Evolutionary conservation across 1,140 invertebrate species (phyloP).

Genomic region (Scylla paramamosain): DNA sequence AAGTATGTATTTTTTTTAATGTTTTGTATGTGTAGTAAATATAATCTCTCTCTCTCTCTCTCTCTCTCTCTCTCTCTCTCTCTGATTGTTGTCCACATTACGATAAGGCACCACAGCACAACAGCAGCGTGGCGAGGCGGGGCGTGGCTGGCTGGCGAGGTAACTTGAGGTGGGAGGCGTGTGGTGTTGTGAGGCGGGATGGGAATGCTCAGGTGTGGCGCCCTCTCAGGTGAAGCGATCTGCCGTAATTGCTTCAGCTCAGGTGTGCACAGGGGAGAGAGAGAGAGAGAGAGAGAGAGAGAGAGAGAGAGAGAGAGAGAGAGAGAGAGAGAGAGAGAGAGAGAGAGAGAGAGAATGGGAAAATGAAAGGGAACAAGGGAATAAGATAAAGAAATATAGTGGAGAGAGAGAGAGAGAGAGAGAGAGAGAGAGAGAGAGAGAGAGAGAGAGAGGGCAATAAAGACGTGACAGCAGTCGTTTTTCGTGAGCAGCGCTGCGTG

Average conservation of each 20-base stretch:
- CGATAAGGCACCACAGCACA: neutral
- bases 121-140: neutral
- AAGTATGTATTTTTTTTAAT: too few relatives aligned
- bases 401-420: neutral
- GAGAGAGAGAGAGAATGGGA: neutral
- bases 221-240: neutral
- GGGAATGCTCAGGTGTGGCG: neutral
- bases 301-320: slow-evolving; percentile 15
- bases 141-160: neutral
- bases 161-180: neutral
- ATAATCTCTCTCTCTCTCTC: neutral
- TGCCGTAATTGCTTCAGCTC: slow-evolving; percentile 1
- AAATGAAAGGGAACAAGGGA: neutral
- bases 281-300: neutral
- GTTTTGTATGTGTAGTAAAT: too few relatives aligned
- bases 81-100: neutral
- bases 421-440: neutral
- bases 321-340: neutral
- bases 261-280: neutral
- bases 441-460: too few relatives aligned
- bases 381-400: neutral
- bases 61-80: neutral
- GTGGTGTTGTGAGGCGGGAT: neutral
- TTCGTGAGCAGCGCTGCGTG: neutral
- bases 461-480: neutral